A percentile compares a stretch with the other conserved stretches of the same genome.
Evolutionary conservation across 2,797 vertebrate species (phyloP).

Genomic region (Triplophysa bombifrons): DNA sequence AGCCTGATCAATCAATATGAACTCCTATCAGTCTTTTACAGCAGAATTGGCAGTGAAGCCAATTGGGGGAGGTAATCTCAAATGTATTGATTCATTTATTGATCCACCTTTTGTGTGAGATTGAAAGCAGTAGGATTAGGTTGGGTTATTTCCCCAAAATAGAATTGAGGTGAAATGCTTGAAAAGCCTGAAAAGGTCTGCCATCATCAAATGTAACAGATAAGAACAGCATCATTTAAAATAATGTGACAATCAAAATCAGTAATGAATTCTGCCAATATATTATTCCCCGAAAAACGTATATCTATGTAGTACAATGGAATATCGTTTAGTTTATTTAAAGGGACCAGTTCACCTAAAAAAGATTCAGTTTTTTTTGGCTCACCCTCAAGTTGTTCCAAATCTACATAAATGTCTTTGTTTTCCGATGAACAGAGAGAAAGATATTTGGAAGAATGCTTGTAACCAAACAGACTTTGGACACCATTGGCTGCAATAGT

Average conservation of each 20-base stretch:
- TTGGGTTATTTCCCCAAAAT: conserved; percentile 35
- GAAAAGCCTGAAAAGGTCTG: conserved; percentile 3
- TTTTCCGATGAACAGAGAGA: too few species aligned
- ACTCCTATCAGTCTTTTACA: conserved; percentile 57
- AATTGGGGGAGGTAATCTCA: conserved; percentile 57
- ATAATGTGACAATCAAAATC: too few species aligned
- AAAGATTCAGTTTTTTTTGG: too few species aligned
- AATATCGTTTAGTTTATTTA: too few species aligned
- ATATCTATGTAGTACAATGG: too few species aligned
- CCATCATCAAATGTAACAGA: neutral
- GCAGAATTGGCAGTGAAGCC: conserved; percentile 60
- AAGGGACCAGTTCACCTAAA: neutral
- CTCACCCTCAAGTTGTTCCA: neutral
- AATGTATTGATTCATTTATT: conserved; percentile 78
- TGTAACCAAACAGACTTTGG: too few species aligned
- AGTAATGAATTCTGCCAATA: too few species aligned
- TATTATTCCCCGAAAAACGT: too few species aligned
- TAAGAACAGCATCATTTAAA: neutral
- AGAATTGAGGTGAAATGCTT: conserved; percentile 6
- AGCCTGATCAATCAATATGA: conserved; percentile 67
- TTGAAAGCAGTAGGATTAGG: conserved; percentile 59
- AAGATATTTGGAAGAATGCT: neutral
- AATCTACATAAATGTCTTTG: too few species aligned
- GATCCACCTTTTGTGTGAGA: conserved; percentile 61
- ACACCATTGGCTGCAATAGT: too few species aligned